Base-by-base conservation (phyloP, 2,113 vertebrate genomes). In the Pongo pygmaeus region DNA sequence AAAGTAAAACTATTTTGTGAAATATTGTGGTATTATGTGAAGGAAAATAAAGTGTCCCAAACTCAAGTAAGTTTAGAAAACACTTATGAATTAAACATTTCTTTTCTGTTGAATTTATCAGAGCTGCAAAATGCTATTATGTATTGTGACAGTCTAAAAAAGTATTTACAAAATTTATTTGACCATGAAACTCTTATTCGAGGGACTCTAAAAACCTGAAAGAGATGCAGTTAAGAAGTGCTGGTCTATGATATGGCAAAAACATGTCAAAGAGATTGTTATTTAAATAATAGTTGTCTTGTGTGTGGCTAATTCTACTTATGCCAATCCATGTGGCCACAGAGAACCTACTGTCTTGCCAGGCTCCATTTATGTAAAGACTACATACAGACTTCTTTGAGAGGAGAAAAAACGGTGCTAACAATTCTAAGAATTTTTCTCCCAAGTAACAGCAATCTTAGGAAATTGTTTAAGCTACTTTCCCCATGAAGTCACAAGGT, bases 351-450 rank as follows among this genome's bases (percentile, higher is more conserved):
- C 5, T 23, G 70, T 93, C 78, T 85, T 61, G 85, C 59, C 67
- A 93, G 20, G 8, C 86, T 95, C 80, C 84, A 13, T 90, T 95
- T 96, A 80, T 83, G 96, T 87, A 95, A 96, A 55, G 38, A 80
- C 2, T 46, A 86, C 18, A 83, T 67, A 61, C 6, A 94, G 61
- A 87, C n/a, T 84, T 57, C 70, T 95, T 93, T 92, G 61, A 7
- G 48, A 93, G 89, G 50, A 94, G 69, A 96, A 92, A 90, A 91
- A 91, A 23, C 23, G 84, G 22, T 57, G 70, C 30, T 43, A 97
- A 90, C 2, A 69, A 84, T 90, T 59, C 38, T 16, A 83, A 79
- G 30, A 40, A 81, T 83, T 67, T n/a, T 57, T 55, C 70, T 35
- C 22, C n/a, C 25, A 59, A 69, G 46, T 84, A 46, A 90, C 52